Percentiles rank a stretch among this genome's conserved stretches.
These are phyloP conservation scores for Leptinotarsa defecta DNA, from an alignment of 1,140 invertebrate genomes.

Conservation along the genomic window DNA sequence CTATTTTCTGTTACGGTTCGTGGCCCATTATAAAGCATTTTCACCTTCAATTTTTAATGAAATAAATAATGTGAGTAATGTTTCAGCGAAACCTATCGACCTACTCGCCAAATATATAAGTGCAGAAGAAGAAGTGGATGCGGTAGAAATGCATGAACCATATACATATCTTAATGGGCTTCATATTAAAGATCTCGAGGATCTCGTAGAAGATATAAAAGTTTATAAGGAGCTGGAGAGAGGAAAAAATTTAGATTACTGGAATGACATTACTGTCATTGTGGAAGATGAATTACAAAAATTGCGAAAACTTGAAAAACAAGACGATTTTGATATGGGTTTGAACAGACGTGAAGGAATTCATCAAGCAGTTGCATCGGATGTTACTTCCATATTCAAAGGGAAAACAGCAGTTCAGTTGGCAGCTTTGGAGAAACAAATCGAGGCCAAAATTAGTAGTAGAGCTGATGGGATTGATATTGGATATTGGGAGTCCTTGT, in stretches of 20 bases:
- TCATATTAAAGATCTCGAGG: constrained; percentile 92
- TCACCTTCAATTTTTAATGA: too few relatives aligned
- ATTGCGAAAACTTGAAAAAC: constrained; percentile 73
- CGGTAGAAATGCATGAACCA: constrained; percentile 97
- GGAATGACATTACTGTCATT: constrained; percentile 96
- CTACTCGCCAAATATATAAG: constrained; percentile 95
- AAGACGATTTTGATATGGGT: constrained; percentile 66
- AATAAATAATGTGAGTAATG: too few relatives aligned
- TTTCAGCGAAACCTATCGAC: constrained; percentile 94
- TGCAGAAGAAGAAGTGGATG: constrained; percentile 87
- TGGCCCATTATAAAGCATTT: too few relatives aligned
- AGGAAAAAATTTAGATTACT: constrained; percentile 89
- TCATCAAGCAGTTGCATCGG: constrained; percentile 87
- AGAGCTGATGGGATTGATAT: constrained; percentile 92
- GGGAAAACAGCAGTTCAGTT: constrained; percentile 88
- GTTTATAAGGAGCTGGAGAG: constrained; percentile 86
- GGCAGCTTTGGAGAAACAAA: constrained; percentile 80
- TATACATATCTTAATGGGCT: constrained; percentile 95
- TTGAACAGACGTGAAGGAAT: constrained; percentile 87
- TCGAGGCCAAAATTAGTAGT: constrained; percentile 85
- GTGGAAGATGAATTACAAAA: constrained; percentile 94
- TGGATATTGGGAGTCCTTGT: constrained; percentile 94
- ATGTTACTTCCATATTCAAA: constrained; percentile 90
- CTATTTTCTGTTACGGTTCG: too few relatives aligned
- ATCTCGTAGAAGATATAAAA: constrained; percentile 96